Percentiles rank a stretch among this genome's conserved stretches.
Conservation (phyloP, 2,113 vertebrate species). For the Sinocyclocheilus rhinocerous region DNA sequence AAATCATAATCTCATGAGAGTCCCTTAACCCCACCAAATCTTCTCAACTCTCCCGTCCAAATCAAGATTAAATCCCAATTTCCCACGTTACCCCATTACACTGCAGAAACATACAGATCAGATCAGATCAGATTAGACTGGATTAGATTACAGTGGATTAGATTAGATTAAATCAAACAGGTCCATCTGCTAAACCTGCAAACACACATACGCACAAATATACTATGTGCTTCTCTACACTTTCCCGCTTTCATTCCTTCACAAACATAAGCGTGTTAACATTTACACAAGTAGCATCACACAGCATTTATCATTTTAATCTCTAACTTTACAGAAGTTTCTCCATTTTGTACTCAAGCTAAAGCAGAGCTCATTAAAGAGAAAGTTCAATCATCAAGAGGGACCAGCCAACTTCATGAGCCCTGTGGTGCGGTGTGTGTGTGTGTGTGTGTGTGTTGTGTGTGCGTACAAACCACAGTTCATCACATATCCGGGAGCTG, state of each 20-base stretch:
- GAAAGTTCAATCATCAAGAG: constrained; percentile 29
- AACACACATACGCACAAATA: constrained; percentile 33
- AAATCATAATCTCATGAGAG: constrained; percentile 10
- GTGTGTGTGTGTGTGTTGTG: not conserved
- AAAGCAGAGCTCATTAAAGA: constrained; percentile 26
- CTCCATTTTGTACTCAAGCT: not conserved
- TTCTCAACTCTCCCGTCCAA: constrained; percentile 12
- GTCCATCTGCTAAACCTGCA: constrained; percentile 36
- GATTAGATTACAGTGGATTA: constrained; percentile 24
- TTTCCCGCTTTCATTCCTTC: not conserved
- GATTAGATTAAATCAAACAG: constrained; percentile 22
- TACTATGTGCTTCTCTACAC: not conserved
- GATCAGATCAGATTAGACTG: constrained; percentile 6
- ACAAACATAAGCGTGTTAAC: not conserved
- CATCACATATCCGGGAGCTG: constrained; percentile 33
- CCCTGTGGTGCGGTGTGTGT: not conserved
- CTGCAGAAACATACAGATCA: constrained; percentile 1
- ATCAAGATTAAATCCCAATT: constrained; percentile 35
- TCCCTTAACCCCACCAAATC: constrained; percentile 18
- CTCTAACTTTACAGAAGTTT: not conserved
- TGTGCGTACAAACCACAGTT: not conserved
- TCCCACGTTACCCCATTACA: constrained; percentile 36
- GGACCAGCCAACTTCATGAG: not conserved
- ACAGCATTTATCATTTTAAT: not conserved
- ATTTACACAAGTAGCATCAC: constrained; percentile 47